Evolutionary conservation across 2,888 invertebrate species (phyloP).

Genomic region (Drosophila kanekoi): DNA sequence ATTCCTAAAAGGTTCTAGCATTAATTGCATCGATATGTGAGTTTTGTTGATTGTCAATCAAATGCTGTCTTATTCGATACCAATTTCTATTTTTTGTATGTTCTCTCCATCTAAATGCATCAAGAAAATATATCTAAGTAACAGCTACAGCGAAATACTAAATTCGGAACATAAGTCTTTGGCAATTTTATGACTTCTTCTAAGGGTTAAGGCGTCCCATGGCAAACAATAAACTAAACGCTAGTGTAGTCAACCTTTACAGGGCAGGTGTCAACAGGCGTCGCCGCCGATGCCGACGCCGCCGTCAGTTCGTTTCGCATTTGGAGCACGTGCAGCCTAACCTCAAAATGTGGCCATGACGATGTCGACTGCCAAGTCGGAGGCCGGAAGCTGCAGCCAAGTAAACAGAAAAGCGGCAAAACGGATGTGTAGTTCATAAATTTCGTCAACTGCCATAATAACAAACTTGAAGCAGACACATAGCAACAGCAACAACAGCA

Average conservation of each 20-base stretch:
- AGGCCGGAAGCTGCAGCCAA: slow-evolving; percentile 68
- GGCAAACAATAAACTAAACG: slow-evolving; percentile 57
- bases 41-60: neutral
- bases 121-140: no score
- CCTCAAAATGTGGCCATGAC: slow-evolving; percentile 56
- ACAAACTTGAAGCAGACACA: slow-evolving; percentile 60
- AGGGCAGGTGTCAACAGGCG: slow-evolving; percentile 68
- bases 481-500: neutral
- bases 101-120: no score
- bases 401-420: slow-evolving; percentile 71
- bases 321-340: slow-evolving; percentile 68
- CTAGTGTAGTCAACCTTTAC: slow-evolving; percentile 32
- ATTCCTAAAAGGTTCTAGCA: neutral
- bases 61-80: no score
- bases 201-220: slow-evolving; percentile 38
- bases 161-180: no score
- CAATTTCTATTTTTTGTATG: no score
- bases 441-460: slow-evolving; percentile 80
- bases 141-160: no score
- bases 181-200: neutral
- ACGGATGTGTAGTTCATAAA: slow-evolving; percentile 82
- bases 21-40: neutral
- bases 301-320: slow-evolving; percentile 51
- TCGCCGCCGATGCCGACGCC: slow-evolving; percentile 9
- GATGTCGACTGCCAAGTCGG: slow-evolving; percentile 14